These are phyloP conservation scores for Antedon mediterranea DNA, from an alignment of 53 echinoderm and acorn worm species.

Conservation along the genomic window DNA sequence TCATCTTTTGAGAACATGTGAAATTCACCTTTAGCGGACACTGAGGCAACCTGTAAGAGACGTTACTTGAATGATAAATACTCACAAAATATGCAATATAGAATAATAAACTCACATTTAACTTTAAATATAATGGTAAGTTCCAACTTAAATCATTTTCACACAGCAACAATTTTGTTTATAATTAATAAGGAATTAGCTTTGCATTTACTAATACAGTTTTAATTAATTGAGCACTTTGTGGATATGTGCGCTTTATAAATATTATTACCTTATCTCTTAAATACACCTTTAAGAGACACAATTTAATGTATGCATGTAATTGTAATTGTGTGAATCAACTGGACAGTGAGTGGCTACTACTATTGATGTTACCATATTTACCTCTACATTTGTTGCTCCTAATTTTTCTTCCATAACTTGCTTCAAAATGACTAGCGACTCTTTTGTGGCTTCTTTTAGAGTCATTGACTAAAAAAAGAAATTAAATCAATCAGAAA, in stretches of 20 bases:
- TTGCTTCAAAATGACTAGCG: conserved; percentile 82
- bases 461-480: conserved; percentile 79
- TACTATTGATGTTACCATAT: not conserved
- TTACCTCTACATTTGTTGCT: conserved; percentile 99
- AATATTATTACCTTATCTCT: no score
- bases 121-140: no score
- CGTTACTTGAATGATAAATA: not conserved
- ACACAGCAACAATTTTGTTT: no score
- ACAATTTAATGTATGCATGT: no score
- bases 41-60: conserved; percentile 62
- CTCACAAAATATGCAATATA: no score
- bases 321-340: not conserved
- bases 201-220: no score
- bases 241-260: no score
- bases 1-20: conserved; percentile 95
- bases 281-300: no score
- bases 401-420: conserved; percentile 98
- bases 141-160: no score
- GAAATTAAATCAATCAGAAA: conserved; percentile 1
- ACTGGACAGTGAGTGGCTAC: not conserved
- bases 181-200: no score
- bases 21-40: conserved; percentile 66
- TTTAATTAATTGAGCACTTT: no score
- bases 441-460: conserved; percentile 78
- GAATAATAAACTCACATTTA: no score